Conservation (phyloP, 2,113 vertebrate species). For the Nymphicus hollandicus region DNA sequence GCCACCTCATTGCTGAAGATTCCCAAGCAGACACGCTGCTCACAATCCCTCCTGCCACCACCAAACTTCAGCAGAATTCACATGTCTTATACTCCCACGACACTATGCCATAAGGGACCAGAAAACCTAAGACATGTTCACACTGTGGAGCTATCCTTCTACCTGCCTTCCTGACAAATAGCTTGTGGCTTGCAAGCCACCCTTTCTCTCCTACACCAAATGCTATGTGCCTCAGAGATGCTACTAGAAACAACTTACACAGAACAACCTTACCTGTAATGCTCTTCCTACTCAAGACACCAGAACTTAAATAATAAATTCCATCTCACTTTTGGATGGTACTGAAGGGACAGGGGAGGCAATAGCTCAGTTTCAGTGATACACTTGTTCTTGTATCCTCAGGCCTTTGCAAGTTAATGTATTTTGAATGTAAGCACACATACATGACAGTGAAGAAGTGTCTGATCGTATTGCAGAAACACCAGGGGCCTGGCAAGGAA, state of each 20-base stretch:
- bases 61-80: neutral
- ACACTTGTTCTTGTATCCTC: neutral
- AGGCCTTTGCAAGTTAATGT: neutral
- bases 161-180: neutral
- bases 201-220: neutral
- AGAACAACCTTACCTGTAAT: neutral
- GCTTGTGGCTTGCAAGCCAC: neutral
- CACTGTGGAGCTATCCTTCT: neutral
- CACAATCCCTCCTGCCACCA: neutral
- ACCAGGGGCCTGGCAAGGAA: neutral
- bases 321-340: neutral
- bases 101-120: neutral
- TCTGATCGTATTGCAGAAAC: neutral
- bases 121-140: neutral
- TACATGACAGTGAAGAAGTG: neutral
- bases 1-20: neutral
- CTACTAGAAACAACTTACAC: neutral
- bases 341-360: neutral
- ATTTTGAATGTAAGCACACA: neutral
- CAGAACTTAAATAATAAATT: neutral
- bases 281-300: neutral
- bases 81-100: rapidly evolving
- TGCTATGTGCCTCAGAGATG: rapidly evolving
- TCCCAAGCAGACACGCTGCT: neutral
- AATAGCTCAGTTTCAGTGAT: neutral